Evolutionary conservation across 2,797 vertebrate species (phyloP).

Genomic region (Gymnopithys bicolor): DNA sequence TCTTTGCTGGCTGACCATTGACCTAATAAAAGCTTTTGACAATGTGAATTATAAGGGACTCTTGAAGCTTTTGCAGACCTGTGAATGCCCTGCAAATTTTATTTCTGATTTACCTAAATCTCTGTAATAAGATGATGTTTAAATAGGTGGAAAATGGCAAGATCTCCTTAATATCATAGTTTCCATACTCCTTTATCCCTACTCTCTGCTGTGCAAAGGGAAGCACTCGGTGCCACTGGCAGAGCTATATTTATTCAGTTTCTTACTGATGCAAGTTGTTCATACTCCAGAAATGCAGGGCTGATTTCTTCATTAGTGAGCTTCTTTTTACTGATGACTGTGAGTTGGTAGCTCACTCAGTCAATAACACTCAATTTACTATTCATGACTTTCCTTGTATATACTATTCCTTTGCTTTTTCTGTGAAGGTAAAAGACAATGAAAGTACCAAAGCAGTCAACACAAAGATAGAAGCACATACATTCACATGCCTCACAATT

Average conservation of each 20-base stretch:
- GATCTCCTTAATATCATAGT: not conserved
- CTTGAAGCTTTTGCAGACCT: not conserved
- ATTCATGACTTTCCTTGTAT: slow-evolving; percentile 11
- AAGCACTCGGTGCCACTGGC: not conserved
- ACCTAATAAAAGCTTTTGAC: not conserved
- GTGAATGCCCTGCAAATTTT: not conserved
- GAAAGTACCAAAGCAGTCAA: not conserved
- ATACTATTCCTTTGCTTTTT: not conserved
- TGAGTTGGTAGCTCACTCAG: slow-evolving; percentile 27
- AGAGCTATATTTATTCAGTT: slow-evolving; percentile 16
- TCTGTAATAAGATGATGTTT: not conserved
- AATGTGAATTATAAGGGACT: not conserved
- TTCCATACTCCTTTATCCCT: not conserved
- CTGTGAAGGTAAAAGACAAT: not conserved
- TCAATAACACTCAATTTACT: slow-evolving; percentile 52
- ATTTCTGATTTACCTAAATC: not conserved
- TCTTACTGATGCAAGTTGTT: slow-evolving; percentile 9
- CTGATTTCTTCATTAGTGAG: slow-evolving; percentile 53
- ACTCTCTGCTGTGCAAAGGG: not conserved
- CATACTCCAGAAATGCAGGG: slow-evolving; percentile 11
- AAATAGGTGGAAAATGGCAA: not conserved
- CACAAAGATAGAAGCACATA: fast-evolving
- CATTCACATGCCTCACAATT: not conserved
- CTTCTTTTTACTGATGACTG: slow-evolving; percentile 46
- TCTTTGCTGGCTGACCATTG: not conserved